phyloP scores from a whole-genome alignment of 2,888 invertebrate genomes.

The Bursaphelenchus okinawaensis region DNA sequence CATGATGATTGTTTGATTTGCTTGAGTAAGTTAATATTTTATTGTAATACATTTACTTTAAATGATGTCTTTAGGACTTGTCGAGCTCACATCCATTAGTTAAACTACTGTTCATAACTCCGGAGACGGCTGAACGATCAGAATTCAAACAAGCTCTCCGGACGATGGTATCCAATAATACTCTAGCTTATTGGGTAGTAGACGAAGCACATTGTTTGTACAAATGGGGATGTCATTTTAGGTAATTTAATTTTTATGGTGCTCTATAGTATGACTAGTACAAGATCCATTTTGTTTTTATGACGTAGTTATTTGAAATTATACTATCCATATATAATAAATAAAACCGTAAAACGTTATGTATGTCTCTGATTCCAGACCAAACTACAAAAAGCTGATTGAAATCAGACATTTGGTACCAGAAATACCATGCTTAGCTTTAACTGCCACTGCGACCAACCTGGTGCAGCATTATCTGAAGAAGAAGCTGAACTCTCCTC shows the following conservation, averaged over 20 bases:
- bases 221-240: slow-evolving; percentile 81
- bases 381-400: slow-evolving; percentile 85
- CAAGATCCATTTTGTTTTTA: too few relatives aligned
- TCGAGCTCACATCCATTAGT: slow-evolving; percentile 65
- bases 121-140: slow-evolving; percentile 82
- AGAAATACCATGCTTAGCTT: slow-evolving; percentile 62
- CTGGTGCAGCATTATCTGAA: slow-evolving; percentile 8
- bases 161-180: background rate
- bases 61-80: slow-evolving; percentile 37
- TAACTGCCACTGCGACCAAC: slow-evolving; percentile 84
- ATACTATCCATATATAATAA: too few relatives aligned
- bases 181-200: slow-evolving; percentile 69
- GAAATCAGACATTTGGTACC: slow-evolving; percentile 61
- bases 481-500: background rate
- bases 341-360: too few relatives aligned
- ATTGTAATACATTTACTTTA: slow-evolving; percentile 5
- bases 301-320: too few relatives aligned
- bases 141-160: slow-evolving; percentile 3
- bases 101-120: slow-evolving; percentile 86
- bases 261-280: too few relatives aligned
- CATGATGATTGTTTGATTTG: background rate
- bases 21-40: background rate
- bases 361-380: slow-evolving; percentile 63
- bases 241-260: too few relatives aligned
- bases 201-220: slow-evolving; percentile 98